These are phyloP conservation scores for Cyprinodon variegatus DNA, from an alignment of 2,113 vertebrate genomes.

Conservation along the genomic window DNA sequence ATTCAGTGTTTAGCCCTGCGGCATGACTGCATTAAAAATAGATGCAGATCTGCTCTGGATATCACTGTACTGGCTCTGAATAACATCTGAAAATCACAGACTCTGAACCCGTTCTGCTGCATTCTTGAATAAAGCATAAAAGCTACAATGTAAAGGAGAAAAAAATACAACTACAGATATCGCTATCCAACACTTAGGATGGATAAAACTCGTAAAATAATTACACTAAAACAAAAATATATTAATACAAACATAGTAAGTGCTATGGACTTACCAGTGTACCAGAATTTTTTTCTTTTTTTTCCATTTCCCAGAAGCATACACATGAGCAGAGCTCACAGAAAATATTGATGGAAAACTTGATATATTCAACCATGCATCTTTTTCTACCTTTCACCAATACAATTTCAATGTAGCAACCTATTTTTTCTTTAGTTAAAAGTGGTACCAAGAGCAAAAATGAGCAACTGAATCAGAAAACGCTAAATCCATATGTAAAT, in stretches of 20 bases:
- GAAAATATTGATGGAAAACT: too few relatives aligned
- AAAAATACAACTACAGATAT: neutral
- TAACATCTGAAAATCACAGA: neutral
- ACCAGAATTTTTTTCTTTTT: neutral
- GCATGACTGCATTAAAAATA: constrained; percentile 1
- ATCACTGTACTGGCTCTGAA: neutral
- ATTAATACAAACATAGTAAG: neutral
- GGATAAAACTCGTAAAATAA: neutral
- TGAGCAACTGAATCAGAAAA: too few relatives aligned
- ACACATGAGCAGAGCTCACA: too few relatives aligned
- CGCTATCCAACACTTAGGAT: neutral
- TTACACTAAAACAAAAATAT: neutral
- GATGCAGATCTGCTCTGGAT: neutral
- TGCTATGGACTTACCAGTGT: neutral
- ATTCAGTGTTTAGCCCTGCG: neutral
- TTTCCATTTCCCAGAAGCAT: neutral
- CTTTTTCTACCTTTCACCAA: too few relatives aligned
- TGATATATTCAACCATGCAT: too few relatives aligned
- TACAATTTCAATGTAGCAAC: too few relatives aligned
- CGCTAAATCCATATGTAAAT: too few relatives aligned
- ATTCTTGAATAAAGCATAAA: neutral
- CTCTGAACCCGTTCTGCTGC: neutral
- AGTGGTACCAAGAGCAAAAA: too few relatives aligned
- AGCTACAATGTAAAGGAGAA: neutral
- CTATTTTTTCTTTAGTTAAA: neutral